Conservation (phyloP, 2,113 vertebrate genomes). For the Lynx canadensis region DNA sequence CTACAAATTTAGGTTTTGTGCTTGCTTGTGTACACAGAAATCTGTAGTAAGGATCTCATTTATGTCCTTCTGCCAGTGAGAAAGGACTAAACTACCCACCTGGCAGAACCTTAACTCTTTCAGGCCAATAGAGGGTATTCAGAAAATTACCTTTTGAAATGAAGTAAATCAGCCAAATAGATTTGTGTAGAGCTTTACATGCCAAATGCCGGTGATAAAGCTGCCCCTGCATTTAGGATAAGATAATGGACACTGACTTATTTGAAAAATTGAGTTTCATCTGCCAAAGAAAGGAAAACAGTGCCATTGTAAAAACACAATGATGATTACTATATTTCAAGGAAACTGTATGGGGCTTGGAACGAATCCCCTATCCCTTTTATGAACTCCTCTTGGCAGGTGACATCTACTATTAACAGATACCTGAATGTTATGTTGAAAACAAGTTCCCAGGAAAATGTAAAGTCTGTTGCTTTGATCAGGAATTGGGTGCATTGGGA, state of each 20-base stretch:
- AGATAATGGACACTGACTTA: slow-evolving; percentile 4
- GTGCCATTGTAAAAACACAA: not conserved
- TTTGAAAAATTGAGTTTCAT: slow-evolving; percentile 35
- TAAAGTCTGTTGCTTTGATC: not conserved
- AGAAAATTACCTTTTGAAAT: slow-evolving; percentile 47
- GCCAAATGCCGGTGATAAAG: slow-evolving; percentile 17
- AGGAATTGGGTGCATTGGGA: not conserved
- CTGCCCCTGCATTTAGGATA: slow-evolving; percentile 4
- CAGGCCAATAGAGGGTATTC: not conserved
- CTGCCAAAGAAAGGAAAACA: not conserved
- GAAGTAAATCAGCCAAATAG: slow-evolving; percentile 32
- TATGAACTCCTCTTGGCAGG: not conserved
- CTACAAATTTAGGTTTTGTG: not conserved
- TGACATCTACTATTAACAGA: not conserved
- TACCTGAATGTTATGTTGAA: not conserved
- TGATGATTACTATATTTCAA: not conserved
- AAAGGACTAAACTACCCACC: not conserved
- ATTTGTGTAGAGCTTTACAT: not conserved
- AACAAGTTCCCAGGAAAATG: not conserved
- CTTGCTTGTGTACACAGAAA: not conserved
- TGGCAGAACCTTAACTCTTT: slow-evolving; percentile 29
- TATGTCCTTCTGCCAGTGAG: not conserved
- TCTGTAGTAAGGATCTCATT: not conserved
- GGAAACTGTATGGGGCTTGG: not conserved
- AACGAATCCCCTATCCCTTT: not conserved